A percentile compares a stretch with the other conserved stretches of the same genome.
Evolutionary conservation across 2,797 vertebrate genomes (phyloP).

Genomic region (Glyptemys insculpta): DNA sequence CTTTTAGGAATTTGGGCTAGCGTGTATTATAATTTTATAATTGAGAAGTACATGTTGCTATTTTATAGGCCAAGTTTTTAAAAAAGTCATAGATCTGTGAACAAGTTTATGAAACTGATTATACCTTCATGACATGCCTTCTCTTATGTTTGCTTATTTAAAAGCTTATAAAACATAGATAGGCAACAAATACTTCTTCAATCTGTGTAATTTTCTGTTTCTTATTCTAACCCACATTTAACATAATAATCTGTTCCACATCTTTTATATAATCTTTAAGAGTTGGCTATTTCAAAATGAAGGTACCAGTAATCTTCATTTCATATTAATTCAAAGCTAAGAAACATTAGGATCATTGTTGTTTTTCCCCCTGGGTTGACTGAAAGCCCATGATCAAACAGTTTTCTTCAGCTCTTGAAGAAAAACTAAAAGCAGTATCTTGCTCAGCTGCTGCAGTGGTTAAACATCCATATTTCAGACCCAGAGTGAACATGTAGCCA

Average conservation of each 20-base stretch:
- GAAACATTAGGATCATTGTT: not conserved
- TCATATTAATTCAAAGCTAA: conserved; percentile 14
- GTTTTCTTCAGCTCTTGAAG: conserved; percentile 38
- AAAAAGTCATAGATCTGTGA: not conserved
- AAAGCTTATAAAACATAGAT: not conserved
- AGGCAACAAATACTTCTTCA: not conserved
- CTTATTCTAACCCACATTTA: not conserved
- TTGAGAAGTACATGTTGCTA: not conserved
- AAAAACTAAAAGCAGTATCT: conserved; percentile 43
- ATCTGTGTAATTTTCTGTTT: not conserved
- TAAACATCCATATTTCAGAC: conserved; percentile 52
- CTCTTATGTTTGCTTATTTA: not conserved
- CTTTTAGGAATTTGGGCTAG: not conserved
- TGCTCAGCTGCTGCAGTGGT: conserved; percentile 27
- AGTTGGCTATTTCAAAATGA: conserved; percentile 16
- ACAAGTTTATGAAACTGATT: not conserved
- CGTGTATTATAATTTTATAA: not conserved
- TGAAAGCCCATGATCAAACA: conserved; percentile 17
- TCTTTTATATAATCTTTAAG: not conserved
- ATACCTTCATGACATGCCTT: not conserved
- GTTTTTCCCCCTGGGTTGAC: not conserved
- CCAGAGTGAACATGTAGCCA: conserved; percentile 34
- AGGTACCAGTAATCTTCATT: not conserved
- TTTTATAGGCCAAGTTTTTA: not conserved
- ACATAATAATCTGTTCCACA: not conserved